Evolutionary conservation across 2,797 vertebrate species (phyloP).

Genomic region (Petrocephalus schoutedeni): DNA sequence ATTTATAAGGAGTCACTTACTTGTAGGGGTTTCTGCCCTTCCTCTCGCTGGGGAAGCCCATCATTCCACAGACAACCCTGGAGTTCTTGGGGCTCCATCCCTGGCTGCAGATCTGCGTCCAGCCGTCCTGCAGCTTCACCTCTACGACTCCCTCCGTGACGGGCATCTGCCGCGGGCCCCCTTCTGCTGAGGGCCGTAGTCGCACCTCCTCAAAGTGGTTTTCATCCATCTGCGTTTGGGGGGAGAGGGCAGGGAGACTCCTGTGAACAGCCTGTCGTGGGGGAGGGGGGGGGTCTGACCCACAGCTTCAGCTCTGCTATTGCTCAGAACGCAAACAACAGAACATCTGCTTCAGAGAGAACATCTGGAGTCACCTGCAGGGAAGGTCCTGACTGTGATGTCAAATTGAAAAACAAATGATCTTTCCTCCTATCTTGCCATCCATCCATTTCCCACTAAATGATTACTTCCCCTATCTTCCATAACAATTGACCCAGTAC

Average conservation of each 20-base stretch:
- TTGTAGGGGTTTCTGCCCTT: slow-evolving; percentile 89
- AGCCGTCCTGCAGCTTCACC: slow-evolving; percentile 73
- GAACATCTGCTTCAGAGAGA: neutral
- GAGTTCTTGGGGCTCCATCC: slow-evolving; percentile 83
- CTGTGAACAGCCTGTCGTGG: neutral
- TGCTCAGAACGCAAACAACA: neutral
- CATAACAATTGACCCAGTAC: neutral
- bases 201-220: slow-evolving; percentile 82
- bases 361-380: neutral
- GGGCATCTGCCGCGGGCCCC: slow-evolving; percentile 63
- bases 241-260: neutral
- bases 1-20: slow-evolving; percentile 58
- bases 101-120: slow-evolving; percentile 83
- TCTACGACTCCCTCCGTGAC: slow-evolving; percentile 85
- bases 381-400: neutral
- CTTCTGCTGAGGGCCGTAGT: slow-evolving; percentile 67
- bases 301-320: neutral
- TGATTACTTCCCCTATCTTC: neutral
- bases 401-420: neutral
- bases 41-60: slow-evolving; percentile 87
- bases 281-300: neutral
- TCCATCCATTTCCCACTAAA: neutral
- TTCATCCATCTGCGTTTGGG: slow-evolving; percentile 68
- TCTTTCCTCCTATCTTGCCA: neutral
- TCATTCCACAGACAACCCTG: slow-evolving; percentile 85